A percentile compares a stretch with the other conserved stretches of the same genome.
Conservation (phyloP, 2,888 invertebrate genomes). For the Ellobium chinense region DNA sequence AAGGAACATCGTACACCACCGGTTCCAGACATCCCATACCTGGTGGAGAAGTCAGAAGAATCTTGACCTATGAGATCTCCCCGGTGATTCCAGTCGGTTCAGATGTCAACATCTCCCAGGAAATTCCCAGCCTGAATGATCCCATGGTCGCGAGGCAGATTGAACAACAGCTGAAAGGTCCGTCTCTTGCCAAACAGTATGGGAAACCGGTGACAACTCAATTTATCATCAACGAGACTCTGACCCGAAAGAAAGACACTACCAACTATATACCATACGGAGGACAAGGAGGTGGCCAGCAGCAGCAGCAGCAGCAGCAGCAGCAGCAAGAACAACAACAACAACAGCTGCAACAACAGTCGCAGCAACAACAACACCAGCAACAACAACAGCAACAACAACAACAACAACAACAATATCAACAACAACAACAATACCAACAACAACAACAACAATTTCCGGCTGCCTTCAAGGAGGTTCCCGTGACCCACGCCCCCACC, state of each 20-base stretch:
- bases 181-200: background rate
- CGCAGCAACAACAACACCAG: background rate
- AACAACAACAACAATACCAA: background rate
- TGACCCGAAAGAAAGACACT: background rate
- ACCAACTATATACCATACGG: background rate
- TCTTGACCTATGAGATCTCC: background rate
- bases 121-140: too few relatives aligned
- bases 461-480: background rate
- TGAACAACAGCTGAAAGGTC: too few relatives aligned
- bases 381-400: background rate
- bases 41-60: too few relatives aligned
- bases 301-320: background rate
- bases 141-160: too few relatives aligned
- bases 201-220: background rate
- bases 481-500: background rate
- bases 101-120: background rate
- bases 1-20: too few relatives aligned
- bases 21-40: background rate
- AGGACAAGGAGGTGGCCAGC: background rate
- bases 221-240: constrained; percentile 12
- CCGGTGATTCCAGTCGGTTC: background rate
- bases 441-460: background rate
- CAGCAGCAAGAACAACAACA: background rate
- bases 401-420: background rate
- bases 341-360: background rate